Evolutionary conservation across 53 echinoderm and acorn worm genomes (phyloP), one percentile per base, ranked within the genome.

Genomic region (Mesocentrotus franciscanus): DNA sequence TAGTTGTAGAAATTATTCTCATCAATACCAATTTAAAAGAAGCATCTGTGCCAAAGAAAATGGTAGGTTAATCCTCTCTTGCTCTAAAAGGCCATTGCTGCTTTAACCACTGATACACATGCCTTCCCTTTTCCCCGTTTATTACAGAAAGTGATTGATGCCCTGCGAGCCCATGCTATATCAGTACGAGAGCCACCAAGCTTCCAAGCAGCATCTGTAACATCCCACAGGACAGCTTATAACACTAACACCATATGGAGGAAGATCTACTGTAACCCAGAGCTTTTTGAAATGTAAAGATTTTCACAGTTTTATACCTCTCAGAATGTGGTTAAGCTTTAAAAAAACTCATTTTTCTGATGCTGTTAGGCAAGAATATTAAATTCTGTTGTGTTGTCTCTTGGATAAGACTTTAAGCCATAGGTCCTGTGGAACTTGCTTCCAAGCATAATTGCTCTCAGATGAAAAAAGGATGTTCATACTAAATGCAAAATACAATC

Each of bases 161-260:
- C 98, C 56, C 71, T 99, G 96, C 97, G 96, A 95, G 96, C 96
- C 74, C 99, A 99, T 96, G 99, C 99, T 27, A 92, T 97, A 16
- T 98, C 98, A 60, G 98, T 99, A 2, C 95, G 97, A 74, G 99
- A 99, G 71, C 98, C 99, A 30, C 96, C 98, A 61, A 71, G 95
- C 33, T 96, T 94, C 29, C 97, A 97, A 55, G 71, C 99, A 66
- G 96, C 97, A 20, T 99, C 99, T 1, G 99, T 99, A 30, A 99
- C 99, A 42, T 99, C 99, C 55, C 97, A 99, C 93, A 93, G 96
- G 93, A 97, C 99, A 16, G 90, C 97, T 30, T 96, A 95, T 56
- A 98, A 99, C 81, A 99, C 98, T 42, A 97, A 97, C 95, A 95
- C 97, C n/a, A 95, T 99, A 11, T 99, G 99, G 99, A 96, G 93